phyloP scores from a whole-genome alignment of 1,140 invertebrate genomes.

The Elymnias hypermnestra region DNA sequence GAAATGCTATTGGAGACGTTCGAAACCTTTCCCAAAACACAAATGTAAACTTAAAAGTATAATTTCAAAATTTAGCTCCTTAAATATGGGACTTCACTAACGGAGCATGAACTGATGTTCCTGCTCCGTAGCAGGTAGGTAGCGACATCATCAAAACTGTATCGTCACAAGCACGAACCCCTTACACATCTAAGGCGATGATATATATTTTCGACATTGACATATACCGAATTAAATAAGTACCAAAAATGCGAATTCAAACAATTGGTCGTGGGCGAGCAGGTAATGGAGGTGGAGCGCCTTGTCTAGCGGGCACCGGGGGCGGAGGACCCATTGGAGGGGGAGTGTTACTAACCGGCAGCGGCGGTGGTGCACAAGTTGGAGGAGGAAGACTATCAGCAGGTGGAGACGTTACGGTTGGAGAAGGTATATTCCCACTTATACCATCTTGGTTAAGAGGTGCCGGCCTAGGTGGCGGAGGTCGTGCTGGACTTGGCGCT shows the following conservation, averaged over 20 bases:
- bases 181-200: no score
- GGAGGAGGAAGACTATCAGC: constrained; percentile 58
- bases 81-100: no score
- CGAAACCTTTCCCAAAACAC: no score
- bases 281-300: constrained; percentile 83
- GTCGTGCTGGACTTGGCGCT: constrained; percentile 57
- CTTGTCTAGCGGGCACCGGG: constrained; percentile 75
- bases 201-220: no score
- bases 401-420: constrained; percentile 40
- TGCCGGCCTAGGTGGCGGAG: constrained; percentile 74
- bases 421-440: constrained; percentile 43
- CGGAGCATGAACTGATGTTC: no score
- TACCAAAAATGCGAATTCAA: constrained; percentile 17
- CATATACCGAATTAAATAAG: no score
- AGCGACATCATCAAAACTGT: no score
- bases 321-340: constrained; percentile 77
- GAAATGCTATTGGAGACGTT: no score
- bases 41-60: no score
- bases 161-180: no score
- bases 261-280: constrained; percentile 74
- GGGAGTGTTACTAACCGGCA: constrained; percentile 78
- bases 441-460: constrained; percentile 63
- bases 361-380: constrained; percentile 79
- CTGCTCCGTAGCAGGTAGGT: no score
- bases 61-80: no score